Evolutionary conservation across 2,888 invertebrate species (phyloP), one percentile per base, ranked within the genome.

Genomic region (Exocentrus adspersus): DNA sequence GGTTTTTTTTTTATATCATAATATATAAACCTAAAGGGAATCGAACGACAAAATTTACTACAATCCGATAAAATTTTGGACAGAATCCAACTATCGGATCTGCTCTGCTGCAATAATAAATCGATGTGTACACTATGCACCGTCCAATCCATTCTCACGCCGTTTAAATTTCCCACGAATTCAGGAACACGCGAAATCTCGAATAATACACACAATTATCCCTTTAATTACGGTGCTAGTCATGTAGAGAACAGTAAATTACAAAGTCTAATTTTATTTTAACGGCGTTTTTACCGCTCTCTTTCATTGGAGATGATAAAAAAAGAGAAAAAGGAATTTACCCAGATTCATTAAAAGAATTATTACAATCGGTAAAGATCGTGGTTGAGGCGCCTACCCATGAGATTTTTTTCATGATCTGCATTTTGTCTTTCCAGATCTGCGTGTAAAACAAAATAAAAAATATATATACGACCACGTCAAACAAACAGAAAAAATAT

Each of bases 161-260:
- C n/a, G 42, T 42, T 52, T 12, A 41, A 20, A 16, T 21, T 53
- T 53, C 53, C 42, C 53, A 53, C 42, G n/a, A 42, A 53, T 21
- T 12, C 24, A 53, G 41, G 21, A 12, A 42, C 53, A 53, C 42
- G 42, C 53, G 24, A 42, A 53, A 53, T 53, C 42, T 42, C 42
- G 42, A 24, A 21, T 53, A 53, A 53, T 42, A 42, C 20, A 2
- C 14, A 42, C 16, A 41, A 53, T 53, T 53, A 53, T 53, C 32
- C 21, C 42, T 16, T 53, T 53, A 53, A 53, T 53, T 53, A 42
- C 32, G 14, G 10, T 53, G n/a, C 53, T 7, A 42, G 53, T 41
- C 24, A 42, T 42, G 24, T 53, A 2, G 10, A 42, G 19, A 16
- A 24, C 42, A 42, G 53, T 42, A 42, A 19, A 12, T 41, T 42